A percentile compares a stretch with the other conserved stretches of the same genome.
Conservation (phyloP, 2,797 vertebrate genomes). For the Pseudomugil gertrudae region DNA sequence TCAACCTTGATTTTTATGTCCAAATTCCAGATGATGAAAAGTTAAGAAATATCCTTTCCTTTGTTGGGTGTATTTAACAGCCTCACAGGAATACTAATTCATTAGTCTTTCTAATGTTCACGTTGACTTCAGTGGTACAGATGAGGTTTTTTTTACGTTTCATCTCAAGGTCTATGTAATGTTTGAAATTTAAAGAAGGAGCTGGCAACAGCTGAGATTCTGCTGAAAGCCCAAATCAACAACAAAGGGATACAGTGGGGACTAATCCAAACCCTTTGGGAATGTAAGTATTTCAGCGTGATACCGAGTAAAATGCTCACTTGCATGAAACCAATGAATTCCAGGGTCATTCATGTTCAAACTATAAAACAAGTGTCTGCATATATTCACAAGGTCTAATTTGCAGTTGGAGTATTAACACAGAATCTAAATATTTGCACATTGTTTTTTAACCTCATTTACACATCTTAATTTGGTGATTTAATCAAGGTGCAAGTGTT, state of each 20-base stretch:
- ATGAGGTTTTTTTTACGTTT: slow-evolving; percentile 20
- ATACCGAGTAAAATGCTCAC: slow-evolving; percentile 54
- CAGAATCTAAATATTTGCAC: slow-evolving; percentile 24
- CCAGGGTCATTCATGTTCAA: slow-evolving; percentile 63
- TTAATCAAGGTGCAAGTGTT: slow-evolving; percentile 10
- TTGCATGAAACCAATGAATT: slow-evolving; percentile 49
- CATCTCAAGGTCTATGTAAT: slow-evolving; percentile 39
- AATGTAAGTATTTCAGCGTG: slow-evolving; percentile 55
- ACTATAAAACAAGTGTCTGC: slow-evolving; percentile 58
- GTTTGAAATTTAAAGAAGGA: slow-evolving; percentile 57
- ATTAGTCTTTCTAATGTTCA: slow-evolving; percentile 52
- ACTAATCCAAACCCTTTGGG: slow-evolving; percentile 62
- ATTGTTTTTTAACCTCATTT: slow-evolving; percentile 24
- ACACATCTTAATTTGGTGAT: background rate
- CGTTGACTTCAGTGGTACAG: slow-evolving; percentile 11
- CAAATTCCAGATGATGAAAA: slow-evolving; percentile 48
- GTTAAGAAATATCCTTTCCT: slow-evolving; percentile 27
- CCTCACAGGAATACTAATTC: slow-evolving; percentile 22
- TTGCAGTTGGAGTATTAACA: slow-evolving; percentile 22
- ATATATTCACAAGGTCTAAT: slow-evolving; percentile 49
- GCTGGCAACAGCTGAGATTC: slow-evolving; percentile 45
- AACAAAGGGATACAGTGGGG: slow-evolving; percentile 64
- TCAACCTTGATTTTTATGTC: slow-evolving; percentile 33
- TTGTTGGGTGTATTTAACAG: slow-evolving; percentile 50
- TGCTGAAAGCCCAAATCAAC: slow-evolving; percentile 61